These are phyloP conservation scores for Nerophis ophidion DNA, from an alignment of 2,113 vertebrate genomes.

Conservation along the genomic window DNA sequence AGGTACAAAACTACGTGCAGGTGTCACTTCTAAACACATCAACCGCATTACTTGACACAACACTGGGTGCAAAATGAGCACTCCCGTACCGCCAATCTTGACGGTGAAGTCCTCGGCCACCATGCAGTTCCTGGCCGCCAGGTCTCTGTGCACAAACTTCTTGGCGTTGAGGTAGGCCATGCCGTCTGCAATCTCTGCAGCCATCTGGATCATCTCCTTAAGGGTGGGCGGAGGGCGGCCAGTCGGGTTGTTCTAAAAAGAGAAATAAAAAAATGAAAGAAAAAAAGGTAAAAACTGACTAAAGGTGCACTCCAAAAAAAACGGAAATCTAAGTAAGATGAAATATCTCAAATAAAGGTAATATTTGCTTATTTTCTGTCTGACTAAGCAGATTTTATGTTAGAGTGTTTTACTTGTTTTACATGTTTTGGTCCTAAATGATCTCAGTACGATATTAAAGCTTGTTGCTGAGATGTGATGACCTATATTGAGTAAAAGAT, in stretches of 20 bases:
- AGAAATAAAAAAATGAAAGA: neutral
- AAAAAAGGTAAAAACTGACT: neutral
- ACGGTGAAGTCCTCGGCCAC: conserved; percentile 94
- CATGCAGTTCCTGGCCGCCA: conserved; percentile 97
- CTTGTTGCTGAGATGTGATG: no score
- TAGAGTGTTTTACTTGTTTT: no score
- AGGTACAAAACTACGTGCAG: no score
- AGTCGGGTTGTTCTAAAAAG: conserved; percentile 79
- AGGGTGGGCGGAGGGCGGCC: conserved; percentile 82
- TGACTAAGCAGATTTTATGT: no score
- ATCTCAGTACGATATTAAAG: no score
- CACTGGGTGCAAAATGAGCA: neutral
- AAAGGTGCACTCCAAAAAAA: neutral
- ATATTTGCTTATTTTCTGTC: no score
- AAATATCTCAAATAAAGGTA: neutral
- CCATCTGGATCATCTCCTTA: conserved; percentile 94
- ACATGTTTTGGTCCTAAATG: no score
- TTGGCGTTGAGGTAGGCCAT: conserved; percentile 98
- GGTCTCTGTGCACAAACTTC: conserved; percentile 96
- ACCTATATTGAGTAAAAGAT: no score
- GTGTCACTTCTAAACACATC: no score
- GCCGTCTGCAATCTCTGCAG: conserved; percentile 92
- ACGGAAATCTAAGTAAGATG: no score
- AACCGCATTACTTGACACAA: no score
- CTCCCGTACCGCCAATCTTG: conserved; percentile 86